Conservation (phyloP, 1,140 invertebrate genomes). For the Diploscapter pachys region DNA sequence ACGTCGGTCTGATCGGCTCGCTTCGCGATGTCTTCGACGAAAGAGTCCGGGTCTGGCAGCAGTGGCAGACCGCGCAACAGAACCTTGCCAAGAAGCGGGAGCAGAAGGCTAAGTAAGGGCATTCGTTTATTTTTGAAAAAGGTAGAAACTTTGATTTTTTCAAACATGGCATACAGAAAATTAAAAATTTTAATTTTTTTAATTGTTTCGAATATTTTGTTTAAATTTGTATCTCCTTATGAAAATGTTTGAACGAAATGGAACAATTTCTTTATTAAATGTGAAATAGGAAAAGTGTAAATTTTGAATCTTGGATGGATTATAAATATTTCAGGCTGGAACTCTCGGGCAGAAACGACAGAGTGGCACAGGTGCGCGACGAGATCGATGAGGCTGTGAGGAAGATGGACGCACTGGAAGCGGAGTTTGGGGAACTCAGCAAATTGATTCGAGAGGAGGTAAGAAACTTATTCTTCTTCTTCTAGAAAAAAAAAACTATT, state of each 20-base stretch:
- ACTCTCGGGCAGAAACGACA: slow-evolving; percentile 79
- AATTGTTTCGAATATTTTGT: too few relatives aligned
- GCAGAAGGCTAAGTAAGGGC: slow-evolving; percentile 74
- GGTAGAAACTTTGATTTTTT: too few relatives aligned
- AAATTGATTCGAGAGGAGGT: slow-evolving; percentile 87
- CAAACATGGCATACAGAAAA: too few relatives aligned
- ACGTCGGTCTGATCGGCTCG: slow-evolving; percentile 71
- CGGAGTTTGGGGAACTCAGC: slow-evolving; percentile 93
- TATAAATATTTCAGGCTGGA: slow-evolving; percentile 65
- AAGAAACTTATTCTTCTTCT: background rate
- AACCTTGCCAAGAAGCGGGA: slow-evolving; percentile 90
- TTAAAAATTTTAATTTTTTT: too few relatives aligned
- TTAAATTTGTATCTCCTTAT: too few relatives aligned
- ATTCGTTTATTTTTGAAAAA: background rate
- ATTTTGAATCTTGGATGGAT: background rate
- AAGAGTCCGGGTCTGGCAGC: slow-evolving; percentile 92
- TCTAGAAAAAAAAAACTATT: too few relatives aligned
- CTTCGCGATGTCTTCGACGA: slow-evolving; percentile 90
- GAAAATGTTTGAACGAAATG: too few relatives aligned
- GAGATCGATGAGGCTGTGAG: slow-evolving; percentile 88
- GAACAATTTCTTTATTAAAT: background rate
- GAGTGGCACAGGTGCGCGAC: slow-evolving; percentile 77
- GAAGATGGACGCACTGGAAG: slow-evolving; percentile 89
- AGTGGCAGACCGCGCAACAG: slow-evolving; percentile 92
- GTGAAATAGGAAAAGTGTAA: background rate